Evolutionary conservation across 2,113 vertebrate genomes (phyloP).

Genomic region (Poeciliopsis prolifica): DNA sequence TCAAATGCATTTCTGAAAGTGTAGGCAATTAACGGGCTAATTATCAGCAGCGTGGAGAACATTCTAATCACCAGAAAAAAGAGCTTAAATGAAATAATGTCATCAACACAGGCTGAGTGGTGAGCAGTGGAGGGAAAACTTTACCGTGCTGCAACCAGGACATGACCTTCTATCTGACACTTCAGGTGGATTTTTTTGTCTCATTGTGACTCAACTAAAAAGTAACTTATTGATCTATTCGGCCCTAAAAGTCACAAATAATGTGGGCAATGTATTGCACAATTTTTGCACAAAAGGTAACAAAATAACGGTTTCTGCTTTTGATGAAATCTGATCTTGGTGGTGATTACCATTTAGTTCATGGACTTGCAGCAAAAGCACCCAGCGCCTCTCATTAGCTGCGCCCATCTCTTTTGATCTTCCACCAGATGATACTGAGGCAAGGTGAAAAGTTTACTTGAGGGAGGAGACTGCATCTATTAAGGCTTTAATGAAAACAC

Average conservation of each 20-base stretch:
- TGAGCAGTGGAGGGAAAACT: conserved; percentile 20
- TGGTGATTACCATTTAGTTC: conserved; percentile 27
- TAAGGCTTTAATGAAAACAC: conserved; percentile 43
- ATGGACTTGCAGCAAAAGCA: not conserved
- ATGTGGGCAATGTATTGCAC: not conserved
- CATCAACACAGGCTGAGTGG: conserved; percentile 37
- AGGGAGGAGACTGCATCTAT: conserved; percentile 49
- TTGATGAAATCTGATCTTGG: conserved; percentile 5
- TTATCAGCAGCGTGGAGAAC: conserved; percentile 70
- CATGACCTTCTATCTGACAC: conserved; percentile 54
- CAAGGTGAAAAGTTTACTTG: conserved; percentile 58
- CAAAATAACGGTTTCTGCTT: not conserved
- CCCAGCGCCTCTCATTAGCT: conserved; percentile 39
- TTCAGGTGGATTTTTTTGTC: conserved; percentile 20
- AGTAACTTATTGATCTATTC: not conserved
- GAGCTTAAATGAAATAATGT: conserved; percentile 66
- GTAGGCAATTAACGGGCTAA: conserved; percentile 76
- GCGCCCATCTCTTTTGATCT: conserved; percentile 52
- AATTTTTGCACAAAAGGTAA: not conserved
- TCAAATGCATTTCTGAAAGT: conserved; percentile 73
- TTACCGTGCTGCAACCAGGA: conserved; percentile 38
- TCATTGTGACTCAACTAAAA: not conserved
- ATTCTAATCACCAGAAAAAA: conserved; percentile 67
- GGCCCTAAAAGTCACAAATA: not conserved
- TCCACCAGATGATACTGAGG: conserved; percentile 27